A percentile compares a stretch with the other conserved stretches of the same genome.
phyloP scores from a whole-genome alignment of 2,113 vertebrate genomes.

The Pollimyrus isidori region DNA sequence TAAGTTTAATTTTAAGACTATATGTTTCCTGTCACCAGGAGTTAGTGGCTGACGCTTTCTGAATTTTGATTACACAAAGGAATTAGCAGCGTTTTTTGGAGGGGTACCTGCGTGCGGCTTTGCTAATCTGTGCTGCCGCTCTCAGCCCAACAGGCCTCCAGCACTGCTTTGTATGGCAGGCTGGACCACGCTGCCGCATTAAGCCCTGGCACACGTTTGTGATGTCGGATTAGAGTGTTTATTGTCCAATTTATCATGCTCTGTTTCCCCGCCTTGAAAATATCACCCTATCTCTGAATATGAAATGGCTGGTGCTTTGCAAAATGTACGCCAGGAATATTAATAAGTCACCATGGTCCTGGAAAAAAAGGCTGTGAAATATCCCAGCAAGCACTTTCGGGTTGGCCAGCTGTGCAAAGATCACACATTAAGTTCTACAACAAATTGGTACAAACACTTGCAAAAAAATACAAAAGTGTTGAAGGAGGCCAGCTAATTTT shows the following conservation, averaged over 20 bases:
- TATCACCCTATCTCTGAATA: constrained; percentile 47
- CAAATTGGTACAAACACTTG: neutral
- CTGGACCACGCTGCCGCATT: constrained; percentile 42
- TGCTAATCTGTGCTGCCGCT: constrained; percentile 20
- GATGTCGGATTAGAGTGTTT: constrained; percentile 54
- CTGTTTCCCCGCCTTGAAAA: constrained; percentile 47
- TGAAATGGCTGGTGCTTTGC: constrained; percentile 42
- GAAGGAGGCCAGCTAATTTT: neutral
- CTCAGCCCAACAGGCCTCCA: constrained; percentile 17
- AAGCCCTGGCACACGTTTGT: constrained; percentile 43
- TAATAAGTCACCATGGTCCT: constrained; percentile 44
- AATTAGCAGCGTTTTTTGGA: constrained; percentile 22
- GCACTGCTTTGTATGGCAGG: constrained; percentile 27
- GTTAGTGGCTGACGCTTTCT: neutral
- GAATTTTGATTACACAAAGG: constrained; percentile 32
- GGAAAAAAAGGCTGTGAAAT: constrained; percentile 38
- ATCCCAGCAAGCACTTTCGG: constrained; percentile 15
- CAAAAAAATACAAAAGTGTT: neutral
- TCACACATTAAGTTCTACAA: neutral
- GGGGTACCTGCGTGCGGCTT: constrained; percentile 33
- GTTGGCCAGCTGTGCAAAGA: neutral
- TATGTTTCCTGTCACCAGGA: neutral
- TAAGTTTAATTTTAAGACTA: constrained; percentile 6
- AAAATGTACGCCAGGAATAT: constrained; percentile 48
- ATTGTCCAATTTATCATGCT: constrained; percentile 63